phyloP scores from a whole-genome alignment of 2,888 invertebrate genomes.

The Hemithea aestivaria region DNA sequence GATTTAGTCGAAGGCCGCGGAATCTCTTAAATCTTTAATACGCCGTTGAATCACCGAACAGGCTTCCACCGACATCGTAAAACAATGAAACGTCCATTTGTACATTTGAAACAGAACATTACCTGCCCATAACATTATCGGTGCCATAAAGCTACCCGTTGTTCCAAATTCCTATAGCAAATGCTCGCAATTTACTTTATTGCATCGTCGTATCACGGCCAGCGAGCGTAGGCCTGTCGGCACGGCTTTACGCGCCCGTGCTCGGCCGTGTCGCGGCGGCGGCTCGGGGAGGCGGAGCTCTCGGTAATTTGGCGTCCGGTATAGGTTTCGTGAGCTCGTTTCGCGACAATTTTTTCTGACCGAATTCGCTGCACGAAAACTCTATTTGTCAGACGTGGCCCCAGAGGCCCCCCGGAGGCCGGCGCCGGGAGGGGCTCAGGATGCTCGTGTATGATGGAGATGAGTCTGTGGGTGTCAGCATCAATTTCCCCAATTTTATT shows the following conservation, averaged over 20 bases:
- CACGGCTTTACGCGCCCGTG: conserved; percentile 11
- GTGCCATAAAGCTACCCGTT: conserved; percentile 67
- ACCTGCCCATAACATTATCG: conserved; percentile 76
- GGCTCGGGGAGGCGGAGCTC: conserved; percentile 31
- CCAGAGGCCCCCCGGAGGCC: conserved; percentile 30
- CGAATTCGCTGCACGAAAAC: conserved; percentile 65
- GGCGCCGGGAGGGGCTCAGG: conserved; percentile 15
- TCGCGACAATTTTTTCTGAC: conserved; percentile 63
- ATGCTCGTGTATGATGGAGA: conserved; percentile 31
- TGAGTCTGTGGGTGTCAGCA: conserved; percentile 37
- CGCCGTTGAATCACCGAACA: conserved; percentile 24
- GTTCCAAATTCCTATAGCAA: conserved; percentile 69
- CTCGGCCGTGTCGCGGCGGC: conserved; percentile 1
- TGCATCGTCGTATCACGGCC: conserved; percentile 58
- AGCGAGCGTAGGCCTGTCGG: conserved; percentile 39
- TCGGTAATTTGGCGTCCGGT: conserved; percentile 34
- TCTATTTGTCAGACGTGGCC: conserved; percentile 68
- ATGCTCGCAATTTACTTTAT: conserved; percentile 76
- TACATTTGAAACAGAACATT: conserved; percentile 67
- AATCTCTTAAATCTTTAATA: conserved; percentile 21
- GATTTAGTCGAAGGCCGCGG: conserved; percentile 14
- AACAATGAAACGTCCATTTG: conserved; percentile 67
- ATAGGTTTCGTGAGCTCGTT: conserved; percentile 57
- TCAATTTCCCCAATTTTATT: conserved; percentile 40
- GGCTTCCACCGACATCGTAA: conserved; percentile 42